A percentile compares a stretch with the other conserved stretches of the same genome.
Evolutionary conservation across 1,140 invertebrate genomes (phyloP).

Genomic region (Heliconius eleuchia): DNA sequence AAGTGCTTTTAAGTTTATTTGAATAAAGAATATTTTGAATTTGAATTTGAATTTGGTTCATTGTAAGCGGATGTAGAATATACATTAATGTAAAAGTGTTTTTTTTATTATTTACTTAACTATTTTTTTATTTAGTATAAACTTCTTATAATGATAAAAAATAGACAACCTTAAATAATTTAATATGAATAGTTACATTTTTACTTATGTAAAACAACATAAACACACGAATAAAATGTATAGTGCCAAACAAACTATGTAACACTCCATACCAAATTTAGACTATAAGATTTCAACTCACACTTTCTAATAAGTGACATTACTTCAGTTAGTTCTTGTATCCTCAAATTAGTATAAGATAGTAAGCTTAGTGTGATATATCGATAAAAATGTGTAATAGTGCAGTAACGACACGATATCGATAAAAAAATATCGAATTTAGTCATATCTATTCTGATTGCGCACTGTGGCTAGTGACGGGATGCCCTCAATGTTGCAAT

Average conservation of each 20-base stretch:
- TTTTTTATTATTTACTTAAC: no score
- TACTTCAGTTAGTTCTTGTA: neutral
- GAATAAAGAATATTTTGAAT: no score
- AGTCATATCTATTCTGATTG: neutral
- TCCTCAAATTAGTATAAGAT: neutral
- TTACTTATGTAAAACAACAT: no score
- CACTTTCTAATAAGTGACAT: neutral
- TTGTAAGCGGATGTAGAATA: no score
- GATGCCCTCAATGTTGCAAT: constrained; percentile 37
- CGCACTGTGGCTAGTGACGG: constrained; percentile 24
- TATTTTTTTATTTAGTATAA: no score
- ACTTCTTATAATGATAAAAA: no score
- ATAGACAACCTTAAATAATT: no score
- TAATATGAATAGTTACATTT: no score
- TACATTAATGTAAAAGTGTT: no score
- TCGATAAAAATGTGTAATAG: neutral
- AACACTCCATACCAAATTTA: neutral
- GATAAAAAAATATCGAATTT: neutral
- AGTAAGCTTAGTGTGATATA: neutral
- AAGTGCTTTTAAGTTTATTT: no score
- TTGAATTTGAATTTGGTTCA: no score
- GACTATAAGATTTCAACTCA: neutral
- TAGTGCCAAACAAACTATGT: neutral
- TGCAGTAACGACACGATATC: neutral
- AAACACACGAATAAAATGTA: neutral